Conservation (phyloP, 2,888 invertebrate genomes). For the Drosophila sordidula region DNA sequence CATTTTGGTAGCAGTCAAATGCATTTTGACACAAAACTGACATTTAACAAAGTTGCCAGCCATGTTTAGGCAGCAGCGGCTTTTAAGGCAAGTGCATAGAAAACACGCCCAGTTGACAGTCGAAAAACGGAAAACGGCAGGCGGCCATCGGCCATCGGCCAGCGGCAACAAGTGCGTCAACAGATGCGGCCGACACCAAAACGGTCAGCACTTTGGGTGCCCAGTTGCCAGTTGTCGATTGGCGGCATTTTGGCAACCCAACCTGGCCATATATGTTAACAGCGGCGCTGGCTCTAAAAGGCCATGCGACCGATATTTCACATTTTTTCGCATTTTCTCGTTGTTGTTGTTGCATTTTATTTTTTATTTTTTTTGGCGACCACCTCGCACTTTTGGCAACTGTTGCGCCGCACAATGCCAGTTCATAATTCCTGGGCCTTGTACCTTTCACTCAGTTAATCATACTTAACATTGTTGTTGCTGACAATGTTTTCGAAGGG, state of each 20-base stretch:
- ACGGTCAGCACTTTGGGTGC: conserved; percentile 65
- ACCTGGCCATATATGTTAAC: conserved; percentile 59
- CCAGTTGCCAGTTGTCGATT: conserved; percentile 38
- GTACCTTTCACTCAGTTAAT: conserved; percentile 62
- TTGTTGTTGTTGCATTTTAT: neutral
- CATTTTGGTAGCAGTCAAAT: conserved; percentile 51
- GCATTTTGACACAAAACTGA: conserved; percentile 81
- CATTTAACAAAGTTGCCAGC: conserved; percentile 79
- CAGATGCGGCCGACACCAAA: conserved; percentile 62
- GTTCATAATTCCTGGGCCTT: conserved; percentile 65
- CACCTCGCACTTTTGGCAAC: conserved; percentile 39
- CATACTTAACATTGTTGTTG: neutral
- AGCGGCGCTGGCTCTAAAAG: conserved; percentile 56
- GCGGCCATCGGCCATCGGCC: neutral
- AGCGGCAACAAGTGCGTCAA: conserved; percentile 67
- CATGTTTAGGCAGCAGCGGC: conserved; percentile 51
- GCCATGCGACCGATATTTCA: conserved; percentile 72
- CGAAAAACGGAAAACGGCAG: neutral
- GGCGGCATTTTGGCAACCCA: conserved; percentile 52
- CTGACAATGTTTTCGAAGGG: neutral
- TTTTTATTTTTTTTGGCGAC: conserved; percentile 1
- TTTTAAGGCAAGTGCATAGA: conserved; percentile 31
- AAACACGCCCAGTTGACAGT: conserved; percentile 59
- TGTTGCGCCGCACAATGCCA: conserved; percentile 30
- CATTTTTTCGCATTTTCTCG: conserved; percentile 57